These are phyloP conservation scores for Cyrtorhinus lividipennis DNA, from an alignment of 1,140 invertebrate genomes.

Conservation along the genomic window DNA sequence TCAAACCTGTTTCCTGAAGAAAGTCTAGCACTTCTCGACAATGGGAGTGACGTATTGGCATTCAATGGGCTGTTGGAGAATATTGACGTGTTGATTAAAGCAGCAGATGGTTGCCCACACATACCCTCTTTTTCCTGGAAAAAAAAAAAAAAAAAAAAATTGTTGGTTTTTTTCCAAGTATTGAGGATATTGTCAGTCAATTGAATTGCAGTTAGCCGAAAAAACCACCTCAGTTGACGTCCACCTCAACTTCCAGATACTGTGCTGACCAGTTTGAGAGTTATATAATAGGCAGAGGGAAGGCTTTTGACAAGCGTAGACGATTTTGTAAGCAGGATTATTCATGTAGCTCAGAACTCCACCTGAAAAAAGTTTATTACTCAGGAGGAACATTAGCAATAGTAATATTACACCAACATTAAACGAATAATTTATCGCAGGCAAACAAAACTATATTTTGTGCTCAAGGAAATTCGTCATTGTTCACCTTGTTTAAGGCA, in stretches of 20 bases:
- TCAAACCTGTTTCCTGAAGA: too few relatives aligned
- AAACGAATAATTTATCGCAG: too few relatives aligned
- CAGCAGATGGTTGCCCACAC: background rate
- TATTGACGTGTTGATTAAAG: background rate
- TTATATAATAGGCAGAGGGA: conserved; percentile 62
- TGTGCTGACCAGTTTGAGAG: conserved; percentile 56
- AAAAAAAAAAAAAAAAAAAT: background rate
- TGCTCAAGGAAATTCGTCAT: too few relatives aligned
- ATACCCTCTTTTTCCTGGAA: background rate
- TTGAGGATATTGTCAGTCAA: too few relatives aligned
- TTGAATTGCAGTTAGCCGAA: too few relatives aligned
- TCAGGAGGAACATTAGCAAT: background rate
- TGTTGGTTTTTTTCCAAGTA: too few relatives aligned
- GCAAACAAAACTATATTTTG: too few relatives aligned
- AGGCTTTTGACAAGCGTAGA: conserved; percentile 46
- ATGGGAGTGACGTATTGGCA: background rate
- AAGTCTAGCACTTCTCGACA: too few relatives aligned
- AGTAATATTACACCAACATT: too few relatives aligned
- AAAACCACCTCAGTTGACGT: conserved; percentile 40
- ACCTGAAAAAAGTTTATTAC: conserved; percentile 24
- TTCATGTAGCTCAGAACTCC: conserved; percentile 39
- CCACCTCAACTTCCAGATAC: conserved; percentile 64
- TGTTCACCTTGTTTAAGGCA: conserved; percentile 45
- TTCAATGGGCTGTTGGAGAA: background rate
- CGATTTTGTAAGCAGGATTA: conserved; percentile 41